Conservation (phyloP, 2,888 invertebrate genomes). For the Meteorus cinctellus region DNA sequence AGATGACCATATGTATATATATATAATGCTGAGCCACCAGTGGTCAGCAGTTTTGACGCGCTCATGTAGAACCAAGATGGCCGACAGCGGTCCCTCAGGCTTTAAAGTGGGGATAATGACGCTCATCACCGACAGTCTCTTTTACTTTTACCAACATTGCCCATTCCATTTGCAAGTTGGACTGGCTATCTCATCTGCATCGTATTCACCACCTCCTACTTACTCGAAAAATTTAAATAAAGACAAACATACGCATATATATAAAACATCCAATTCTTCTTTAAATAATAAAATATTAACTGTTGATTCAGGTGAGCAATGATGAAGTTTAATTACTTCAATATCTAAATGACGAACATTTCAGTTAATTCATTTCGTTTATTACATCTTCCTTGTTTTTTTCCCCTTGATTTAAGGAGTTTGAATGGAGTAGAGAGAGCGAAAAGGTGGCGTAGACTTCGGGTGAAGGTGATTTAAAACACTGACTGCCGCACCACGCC, state of each 20-base stretch:
- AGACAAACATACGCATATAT: background rate
- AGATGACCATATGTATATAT: conserved; percentile 12
- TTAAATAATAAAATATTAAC: background rate
- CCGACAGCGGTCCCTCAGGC: conserved; percentile 64
- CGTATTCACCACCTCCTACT: conserved; percentile 5
- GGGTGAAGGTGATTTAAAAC: conserved; percentile 70
- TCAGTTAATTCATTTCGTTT: background rate
- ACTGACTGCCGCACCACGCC: conserved; percentile 62
- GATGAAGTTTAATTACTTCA: background rate
- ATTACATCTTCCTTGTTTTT: background rate
- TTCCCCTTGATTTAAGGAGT: background rate
- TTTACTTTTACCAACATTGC: conserved; percentile 69
- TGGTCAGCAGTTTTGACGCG: conserved; percentile 56
- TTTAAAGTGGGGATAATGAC: conserved; percentile 71
- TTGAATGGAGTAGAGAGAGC: background rate
- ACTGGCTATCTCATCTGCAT: conserved; percentile 23
- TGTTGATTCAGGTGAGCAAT: conserved; percentile 6
- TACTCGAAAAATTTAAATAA: background rate
- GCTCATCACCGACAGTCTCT: conserved; percentile 73
- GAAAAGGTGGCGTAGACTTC: conserved; percentile 48
- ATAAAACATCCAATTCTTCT: background rate
- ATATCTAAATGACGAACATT: background rate
- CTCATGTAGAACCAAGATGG: conserved; percentile 69
- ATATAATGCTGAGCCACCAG: conserved; percentile 35
- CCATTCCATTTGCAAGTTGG: conserved; percentile 29